These are phyloP conservation scores for Aphelinus certus DNA, from an alignment of 1,140 invertebrate genomes.

Conservation along the genomic window DNA sequence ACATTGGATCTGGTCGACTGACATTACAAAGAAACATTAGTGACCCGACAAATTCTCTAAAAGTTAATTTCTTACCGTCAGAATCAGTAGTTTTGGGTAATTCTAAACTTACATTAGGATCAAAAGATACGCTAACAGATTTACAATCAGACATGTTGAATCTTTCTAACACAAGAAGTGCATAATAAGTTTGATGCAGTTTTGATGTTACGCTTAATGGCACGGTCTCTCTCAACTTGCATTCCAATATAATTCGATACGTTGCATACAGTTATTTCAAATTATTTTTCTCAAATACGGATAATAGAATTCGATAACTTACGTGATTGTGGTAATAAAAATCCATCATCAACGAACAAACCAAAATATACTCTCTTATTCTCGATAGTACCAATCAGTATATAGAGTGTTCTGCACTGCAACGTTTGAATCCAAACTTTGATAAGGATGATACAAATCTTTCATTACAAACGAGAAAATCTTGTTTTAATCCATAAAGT, in stretches of 20 bases:
- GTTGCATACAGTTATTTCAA: not conserved
- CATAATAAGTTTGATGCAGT: constrained; percentile 35
- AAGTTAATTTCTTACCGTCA: constrained; percentile 46
- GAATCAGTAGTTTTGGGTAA: not conserved
- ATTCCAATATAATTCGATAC: constrained; percentile 49
- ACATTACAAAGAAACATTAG: constrained; percentile 56
- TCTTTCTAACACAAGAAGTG: not conserved
- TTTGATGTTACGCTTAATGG: constrained; percentile 26
- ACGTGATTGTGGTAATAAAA: not conserved
- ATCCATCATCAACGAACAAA: constrained; percentile 42
- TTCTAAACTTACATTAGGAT: constrained; percentile 23
- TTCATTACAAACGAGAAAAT: too few species aligned
- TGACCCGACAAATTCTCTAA: constrained; percentile 53
- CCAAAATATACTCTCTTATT: constrained; percentile 29
- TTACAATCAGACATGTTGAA: too few species aligned
- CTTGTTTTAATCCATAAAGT: too few species aligned
- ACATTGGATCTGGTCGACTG: constrained; percentile 59
- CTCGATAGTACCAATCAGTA: too few species aligned
- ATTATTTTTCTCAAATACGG: not conserved
- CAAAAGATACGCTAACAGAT: constrained; percentile 17
- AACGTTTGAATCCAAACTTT: too few species aligned
- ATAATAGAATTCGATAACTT: not conserved
- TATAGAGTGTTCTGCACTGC: too few species aligned
- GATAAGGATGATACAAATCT: too few species aligned
- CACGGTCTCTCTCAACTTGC: constrained; percentile 41